Evolutionary conservation across 2,888 invertebrate genomes (phyloP), one percentile per base, ranked within the genome.

Genomic region (Nemoura dubitans): DNA sequence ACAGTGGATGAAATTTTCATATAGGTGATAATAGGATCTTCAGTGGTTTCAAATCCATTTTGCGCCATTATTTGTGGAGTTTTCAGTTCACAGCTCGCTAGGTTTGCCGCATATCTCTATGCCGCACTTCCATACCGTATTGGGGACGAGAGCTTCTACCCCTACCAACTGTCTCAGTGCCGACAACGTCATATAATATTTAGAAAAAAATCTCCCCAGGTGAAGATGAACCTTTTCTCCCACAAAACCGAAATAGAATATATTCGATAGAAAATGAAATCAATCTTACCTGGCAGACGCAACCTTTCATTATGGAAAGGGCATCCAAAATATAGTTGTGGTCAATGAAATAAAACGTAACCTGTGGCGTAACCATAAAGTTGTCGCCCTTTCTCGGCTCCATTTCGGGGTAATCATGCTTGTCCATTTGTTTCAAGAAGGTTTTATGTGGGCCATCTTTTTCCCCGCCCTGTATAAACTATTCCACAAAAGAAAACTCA

Each of bases 1-100:
- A 77, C 77, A 77, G 77, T 77, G 26, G n/a, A 77, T 77, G n/a
- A 77, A 6, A 77, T 77, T 77, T n/a, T 78, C 78, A n/a, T 25
- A 78, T 78, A 2, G 29, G 7, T 28, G 21, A 59, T 59, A 59
- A 21, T 59, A 59, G 59, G 14, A 59, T 2, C 10, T 59, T 59
- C 59, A 59, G 14, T 59, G 59, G 59, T 10, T 59, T 59, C 14
- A 21, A 59, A 59, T 59, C 21, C 59, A 14, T 59, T 59, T 59
- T 59, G 10, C 21, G 59, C 14, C 2, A 10, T 7, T 21, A 16
- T 59, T 59, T 14, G 14, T 59, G 1, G 6, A 59, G 2, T 21
- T 3, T 7, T 7, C 59, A 21, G 59, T 59, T 59, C 16, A 59
- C 14, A 1, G 59, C 59, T 59, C 59, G 59, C 2, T 21, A 21